Percentiles rank a stretch among this genome's conserved stretches.
Conservation (phyloP, 2,797 vertebrate genomes). For the Oryzias sinensis region DNA sequence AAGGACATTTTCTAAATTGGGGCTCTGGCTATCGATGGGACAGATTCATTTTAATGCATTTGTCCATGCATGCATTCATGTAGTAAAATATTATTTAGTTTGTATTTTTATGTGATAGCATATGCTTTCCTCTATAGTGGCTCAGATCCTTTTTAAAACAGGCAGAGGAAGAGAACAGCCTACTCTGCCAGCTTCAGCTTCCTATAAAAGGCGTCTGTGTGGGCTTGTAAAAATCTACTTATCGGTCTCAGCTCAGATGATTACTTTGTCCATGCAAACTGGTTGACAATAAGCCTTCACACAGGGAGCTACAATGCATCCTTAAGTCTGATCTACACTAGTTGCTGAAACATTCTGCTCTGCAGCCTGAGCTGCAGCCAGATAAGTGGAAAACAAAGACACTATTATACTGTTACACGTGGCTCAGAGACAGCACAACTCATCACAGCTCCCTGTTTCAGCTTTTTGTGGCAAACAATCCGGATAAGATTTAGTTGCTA, state of each 20-base stretch:
- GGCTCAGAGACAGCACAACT: slow-evolving; percentile 60
- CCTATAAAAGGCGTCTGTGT: slow-evolving; percentile 35
- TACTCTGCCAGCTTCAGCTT: slow-evolving; percentile 29
- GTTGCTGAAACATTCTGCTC: slow-evolving; percentile 59
- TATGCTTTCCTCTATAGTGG: slow-evolving; percentile 9
- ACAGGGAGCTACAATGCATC: slow-evolving; percentile 59
- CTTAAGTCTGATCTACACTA: slow-evolving; percentile 61
- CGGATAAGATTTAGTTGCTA: slow-evolving; percentile 38
- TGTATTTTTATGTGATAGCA: neutral
- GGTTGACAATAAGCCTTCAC: slow-evolving; percentile 55
- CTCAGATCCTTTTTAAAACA: slow-evolving; percentile 11
- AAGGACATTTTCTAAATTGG: slow-evolving; percentile 80
- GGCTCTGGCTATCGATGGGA: slow-evolving; percentile 8
- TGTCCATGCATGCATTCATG: neutral
- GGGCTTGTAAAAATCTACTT: slow-evolving; percentile 50
- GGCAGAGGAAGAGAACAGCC: slow-evolving; percentile 13
- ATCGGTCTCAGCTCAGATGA: slow-evolving; percentile 56
- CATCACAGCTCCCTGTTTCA: slow-evolving; percentile 52
- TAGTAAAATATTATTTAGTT: neutral
- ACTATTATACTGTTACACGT: slow-evolving; percentile 61
- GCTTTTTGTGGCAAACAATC: slow-evolving; percentile 29
- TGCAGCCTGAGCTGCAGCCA: slow-evolving; percentile 54
- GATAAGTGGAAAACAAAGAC: slow-evolving; percentile 73
- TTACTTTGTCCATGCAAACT: slow-evolving; percentile 52
- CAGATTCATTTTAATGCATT: slow-evolving; percentile 20